A percentile compares a stretch with the other conserved stretches of the same genome.
These are phyloP conservation scores for Charaxes varanes DNA, from an alignment of 1,140 invertebrate species.

Conservation along the genomic window DNA sequence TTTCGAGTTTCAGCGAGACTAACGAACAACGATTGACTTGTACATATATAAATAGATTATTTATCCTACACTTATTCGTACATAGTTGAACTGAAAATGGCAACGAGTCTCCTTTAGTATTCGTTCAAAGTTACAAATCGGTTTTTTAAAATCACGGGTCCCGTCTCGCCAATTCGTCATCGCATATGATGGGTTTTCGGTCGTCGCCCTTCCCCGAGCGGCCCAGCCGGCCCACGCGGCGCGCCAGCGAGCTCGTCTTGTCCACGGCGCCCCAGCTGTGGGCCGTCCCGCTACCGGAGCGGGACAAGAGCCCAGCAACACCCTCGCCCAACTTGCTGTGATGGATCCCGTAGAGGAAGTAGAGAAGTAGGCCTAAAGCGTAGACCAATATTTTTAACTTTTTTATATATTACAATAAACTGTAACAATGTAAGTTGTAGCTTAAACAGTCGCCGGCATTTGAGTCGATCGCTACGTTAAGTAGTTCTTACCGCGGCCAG, in stretches of 20 bases:
- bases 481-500: too few relatives aligned
- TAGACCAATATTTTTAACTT: neutral
- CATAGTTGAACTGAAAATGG: too few relatives aligned
- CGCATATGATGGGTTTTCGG: slow-evolving; percentile 60
- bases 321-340: slow-evolving; percentile 88
- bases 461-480: too few relatives aligned
- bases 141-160: slow-evolving; percentile 53
- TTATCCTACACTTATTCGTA: too few relatives aligned
- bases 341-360: slow-evolving; percentile 92
- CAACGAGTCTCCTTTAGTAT: too few relatives aligned
- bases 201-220: slow-evolving; percentile 56
- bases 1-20: too few relatives aligned
- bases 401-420: too few relatives aligned
- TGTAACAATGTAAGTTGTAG: too few relatives aligned
- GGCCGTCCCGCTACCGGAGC: slow-evolving; percentile 46
- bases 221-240: slow-evolving; percentile 47
- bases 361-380: slow-evolving; percentile 86
- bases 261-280: slow-evolving; percentile 59
- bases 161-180: slow-evolving; percentile 54
- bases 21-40: too few relatives aligned
- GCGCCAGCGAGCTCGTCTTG: slow-evolving; percentile 50
- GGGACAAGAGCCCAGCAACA: slow-evolving; percentile 50
- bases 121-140: too few relatives aligned
- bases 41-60: too few relatives aligned
- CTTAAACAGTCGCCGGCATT: too few relatives aligned